Evolutionary conservation across 2,797 vertebrate genomes (phyloP), one percentile per base, ranked within the genome.

Genomic region (Australoheros facetus): DNA sequence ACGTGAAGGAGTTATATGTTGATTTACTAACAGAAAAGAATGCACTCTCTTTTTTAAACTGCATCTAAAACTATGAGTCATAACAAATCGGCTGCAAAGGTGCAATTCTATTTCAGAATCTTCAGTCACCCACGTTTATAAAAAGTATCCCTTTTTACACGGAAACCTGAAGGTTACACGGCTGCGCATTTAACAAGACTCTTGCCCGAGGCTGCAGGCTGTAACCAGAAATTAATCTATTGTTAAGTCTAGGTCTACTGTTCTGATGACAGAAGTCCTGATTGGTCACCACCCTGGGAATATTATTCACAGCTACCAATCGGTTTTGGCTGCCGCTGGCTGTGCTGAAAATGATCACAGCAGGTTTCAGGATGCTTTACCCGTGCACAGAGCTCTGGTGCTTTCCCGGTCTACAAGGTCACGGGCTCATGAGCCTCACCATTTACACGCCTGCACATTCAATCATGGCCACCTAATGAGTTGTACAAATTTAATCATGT

Each of bases 401-500:
- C 60, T 56, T 73, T 77, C 45, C 28, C 14, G 59, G 34, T 13
- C 64, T 78, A 73, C 84, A 86, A 91, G 87, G 89, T 92, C 89
- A 85, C 75, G 2, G 66, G n/a, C 79, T 58, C 19, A 39, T 34
- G 19, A 77, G 72, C 77, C 69, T 72, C 39, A 1, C 30, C 30
- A 21, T 77, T 88, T 58, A 32, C 74, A 73, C 11, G 39, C 69
- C 82, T 74, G 69, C 84, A 79, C 82, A 81, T 90, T 89, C 85
- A 91, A 88, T 92, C 82, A 86, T 69, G 7, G 53, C 89, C 66
- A 81, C 84, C 79, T 91, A 90, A 93, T 89, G 92, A 93, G 77
- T 85, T 85, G 87, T 55, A 85, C 85, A 83, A 86, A 92, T 91
- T 72, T 56, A 94, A 91, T 93, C 84, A 86, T 84, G 88, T 89